Percentiles rank a stretch among this genome's conserved stretches.
phyloP scores from a whole-genome alignment of 1,140 invertebrate genomes.

The Philopotamus ludificatus region DNA sequence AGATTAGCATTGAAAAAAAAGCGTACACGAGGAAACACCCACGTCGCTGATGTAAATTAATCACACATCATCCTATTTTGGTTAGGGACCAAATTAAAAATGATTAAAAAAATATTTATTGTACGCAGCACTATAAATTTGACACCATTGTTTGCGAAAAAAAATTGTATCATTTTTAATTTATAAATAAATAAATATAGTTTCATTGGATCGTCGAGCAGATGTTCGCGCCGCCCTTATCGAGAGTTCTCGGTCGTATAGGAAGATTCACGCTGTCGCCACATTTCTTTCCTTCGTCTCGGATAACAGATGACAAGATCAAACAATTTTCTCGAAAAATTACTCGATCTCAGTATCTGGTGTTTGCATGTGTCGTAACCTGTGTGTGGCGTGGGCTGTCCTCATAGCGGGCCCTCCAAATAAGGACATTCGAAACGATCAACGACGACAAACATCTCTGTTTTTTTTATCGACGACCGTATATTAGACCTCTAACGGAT shows the following conservation, averaged over 20 bases:
- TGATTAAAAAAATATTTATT: constrained; percentile 16
- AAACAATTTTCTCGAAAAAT: constrained; percentile 5
- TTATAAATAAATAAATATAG: no score
- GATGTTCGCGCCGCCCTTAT: no score
- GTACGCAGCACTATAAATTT: not conserved
- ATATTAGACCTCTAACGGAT: constrained; percentile 38
- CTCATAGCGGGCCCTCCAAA: constrained; percentile 34
- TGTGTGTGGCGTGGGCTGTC: constrained; percentile 33
- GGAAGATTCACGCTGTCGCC: not conserved
- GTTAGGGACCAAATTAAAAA: no score
- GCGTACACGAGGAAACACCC: constrained; percentile 11
- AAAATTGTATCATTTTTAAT: not conserved
- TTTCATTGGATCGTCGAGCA: no score
- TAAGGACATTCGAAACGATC: constrained; percentile 40
- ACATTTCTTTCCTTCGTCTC: not conserved
- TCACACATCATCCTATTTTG: constrained; percentile 26
- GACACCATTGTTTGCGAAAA: not conserved
- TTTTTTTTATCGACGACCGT: constrained; percentile 30
- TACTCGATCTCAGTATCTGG: not conserved
- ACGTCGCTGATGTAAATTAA: constrained; percentile 24
- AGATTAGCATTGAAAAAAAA: constrained; percentile 20
- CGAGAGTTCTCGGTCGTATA: not conserved
- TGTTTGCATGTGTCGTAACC: constrained; percentile 34
- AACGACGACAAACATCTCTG: constrained; percentile 36
- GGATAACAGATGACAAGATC: not conserved